Evolutionary conservation across 2,113 vertebrate species (phyloP).

Genomic region (Octodon degus): DNA sequence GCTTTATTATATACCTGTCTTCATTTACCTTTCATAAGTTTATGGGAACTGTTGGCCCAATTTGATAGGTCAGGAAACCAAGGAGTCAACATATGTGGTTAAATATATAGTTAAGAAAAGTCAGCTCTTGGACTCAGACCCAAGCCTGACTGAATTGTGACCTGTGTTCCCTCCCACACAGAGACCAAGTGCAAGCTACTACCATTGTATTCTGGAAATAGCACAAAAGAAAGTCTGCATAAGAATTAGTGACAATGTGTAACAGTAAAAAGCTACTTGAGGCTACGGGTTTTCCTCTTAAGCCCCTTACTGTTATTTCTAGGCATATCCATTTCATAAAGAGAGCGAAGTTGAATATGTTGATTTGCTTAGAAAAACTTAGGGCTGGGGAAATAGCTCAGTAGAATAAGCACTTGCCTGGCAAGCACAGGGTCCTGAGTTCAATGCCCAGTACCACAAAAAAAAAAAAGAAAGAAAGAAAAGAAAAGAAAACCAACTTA

Average conservation of each 20-base stretch:
- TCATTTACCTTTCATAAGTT: neutral
- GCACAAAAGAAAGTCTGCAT: conserved; percentile 24
- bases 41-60: neutral
- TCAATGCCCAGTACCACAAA: too few species aligned
- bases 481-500: too few species aligned
- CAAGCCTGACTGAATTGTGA: neutral
- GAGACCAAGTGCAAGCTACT: neutral
- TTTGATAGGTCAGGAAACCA: conserved; percentile 46
- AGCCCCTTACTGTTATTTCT: conserved; percentile 31
- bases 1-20: neutral
- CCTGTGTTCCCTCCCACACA: neutral
- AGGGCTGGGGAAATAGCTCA: too few species aligned
- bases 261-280: neutral
- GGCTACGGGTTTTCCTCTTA: conserved; percentile 22
- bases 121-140: neutral
- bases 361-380: neutral
- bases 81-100: neutral
- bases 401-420: too few species aligned
- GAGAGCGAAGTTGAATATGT: neutral
- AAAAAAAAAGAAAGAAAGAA: neutral
- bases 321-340: neutral
- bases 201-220: conserved; percentile 39
- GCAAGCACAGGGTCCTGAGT: too few species aligned
- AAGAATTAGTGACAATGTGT: neutral
- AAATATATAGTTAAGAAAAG: neutral